These are phyloP conservation scores for Cisticola juncidis DNA, from an alignment of 2,113 vertebrate genomes.

Conservation along the genomic window DNA sequence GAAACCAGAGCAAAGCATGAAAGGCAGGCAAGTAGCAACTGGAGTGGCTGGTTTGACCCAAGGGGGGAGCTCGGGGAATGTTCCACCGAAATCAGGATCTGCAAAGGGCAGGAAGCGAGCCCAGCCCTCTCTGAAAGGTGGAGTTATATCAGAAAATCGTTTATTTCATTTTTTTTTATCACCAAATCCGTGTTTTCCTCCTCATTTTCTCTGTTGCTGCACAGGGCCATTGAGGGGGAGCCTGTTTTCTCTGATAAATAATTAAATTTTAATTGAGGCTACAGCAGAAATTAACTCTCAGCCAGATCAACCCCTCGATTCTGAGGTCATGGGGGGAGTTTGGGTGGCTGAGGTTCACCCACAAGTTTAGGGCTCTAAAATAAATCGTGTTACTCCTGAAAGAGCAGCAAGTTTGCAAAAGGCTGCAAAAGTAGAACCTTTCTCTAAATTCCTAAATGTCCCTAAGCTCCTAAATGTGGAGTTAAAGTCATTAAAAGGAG, in stretches of 20 bases:
- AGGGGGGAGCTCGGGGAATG: neutral
- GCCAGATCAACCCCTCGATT: neutral
- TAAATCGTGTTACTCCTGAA: fast-evolving
- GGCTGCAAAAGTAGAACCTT: neutral
- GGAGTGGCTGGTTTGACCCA: neutral
- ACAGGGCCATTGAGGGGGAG: neutral
- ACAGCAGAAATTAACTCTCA: neutral
- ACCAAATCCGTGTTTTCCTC: neutral
- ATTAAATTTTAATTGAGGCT: neutral
- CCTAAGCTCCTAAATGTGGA: neutral
- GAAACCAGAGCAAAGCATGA: neutral
- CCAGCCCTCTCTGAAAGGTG: neutral
- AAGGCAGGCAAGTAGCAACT: constrained; percentile 33
- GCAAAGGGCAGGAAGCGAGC: neutral
- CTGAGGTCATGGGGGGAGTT: neutral
- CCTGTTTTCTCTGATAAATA: neutral
- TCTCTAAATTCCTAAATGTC: neutral
- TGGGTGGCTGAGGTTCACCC: neutral
- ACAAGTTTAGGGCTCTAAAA: neutral
- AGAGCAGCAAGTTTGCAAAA: neutral
- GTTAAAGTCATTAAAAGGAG: neutral
- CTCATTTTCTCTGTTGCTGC: neutral
- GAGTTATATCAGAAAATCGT: neutral
- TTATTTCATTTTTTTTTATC: neutral
- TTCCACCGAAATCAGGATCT: neutral